These are phyloP conservation scores for Numenius phaeopus DNA, from an alignment of 2,797 vertebrate genomes.

Conservation along the genomic window DNA sequence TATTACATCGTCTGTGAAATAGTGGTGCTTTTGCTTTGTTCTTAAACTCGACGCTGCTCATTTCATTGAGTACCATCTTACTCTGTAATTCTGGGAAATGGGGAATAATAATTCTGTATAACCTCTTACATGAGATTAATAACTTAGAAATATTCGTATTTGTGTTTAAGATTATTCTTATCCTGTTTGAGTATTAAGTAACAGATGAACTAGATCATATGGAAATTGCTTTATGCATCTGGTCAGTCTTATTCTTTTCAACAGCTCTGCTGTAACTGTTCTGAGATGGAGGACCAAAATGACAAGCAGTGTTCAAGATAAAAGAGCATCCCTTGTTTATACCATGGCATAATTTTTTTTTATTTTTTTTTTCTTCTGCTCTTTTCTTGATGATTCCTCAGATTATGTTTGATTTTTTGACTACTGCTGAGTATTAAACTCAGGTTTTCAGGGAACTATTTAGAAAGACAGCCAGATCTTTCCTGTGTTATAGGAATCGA, in stretches of 20 bases:
- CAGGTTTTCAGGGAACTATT: neutral
- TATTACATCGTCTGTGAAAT: neutral
- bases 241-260: neutral
- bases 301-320: neutral
- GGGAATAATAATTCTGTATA: neutral
- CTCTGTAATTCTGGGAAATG: neutral
- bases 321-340: neutral
- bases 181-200: neutral
- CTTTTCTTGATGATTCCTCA: neutral
- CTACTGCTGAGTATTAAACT: neutral
- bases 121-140: neutral
- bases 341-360: no score
- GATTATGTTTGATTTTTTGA: neutral
- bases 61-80: neutral
- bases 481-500: neutral
- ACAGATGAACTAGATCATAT: neutral
- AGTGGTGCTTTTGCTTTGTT: neutral
- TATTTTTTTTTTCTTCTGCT: neutral
- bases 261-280: neutral
- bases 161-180: neutral
- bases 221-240: neutral
- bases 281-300: neutral
- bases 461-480: neutral
- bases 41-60: neutral
- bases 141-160: neutral